Evolutionary conservation across 2,113 vertebrate species (phyloP), one percentile per base, ranked within the genome.

Genomic region (Amblyopsis rosae): DNA sequence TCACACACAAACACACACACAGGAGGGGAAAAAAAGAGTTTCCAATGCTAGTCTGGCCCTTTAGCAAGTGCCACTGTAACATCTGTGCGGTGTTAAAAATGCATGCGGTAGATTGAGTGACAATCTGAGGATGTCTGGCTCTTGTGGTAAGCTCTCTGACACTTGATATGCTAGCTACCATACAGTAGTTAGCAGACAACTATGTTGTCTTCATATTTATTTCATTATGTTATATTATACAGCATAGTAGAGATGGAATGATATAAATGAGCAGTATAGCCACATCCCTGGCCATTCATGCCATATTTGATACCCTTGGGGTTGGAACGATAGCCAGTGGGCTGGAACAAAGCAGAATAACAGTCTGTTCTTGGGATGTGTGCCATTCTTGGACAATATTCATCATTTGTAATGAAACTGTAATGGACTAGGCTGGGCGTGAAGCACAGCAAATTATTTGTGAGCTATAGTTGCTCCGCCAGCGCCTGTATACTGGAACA

Each of bases 111-210:
- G 72, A 0, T 54, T 47, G 60, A 33, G 26, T 10, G 17, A 46
- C 73, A 49, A 69, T 1, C 46, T 9, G 58, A n/a, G 1, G 62
- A 59, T 53, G 61, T 69, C 45, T 70, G 55, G 61, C 19, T 12
- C 55, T 48, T 35, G 26, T 65, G 50, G 62, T 6, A 49, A 66
- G 60, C 62, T 15, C 9, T 63, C 41, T 68, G 67, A 79, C 53
- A 75, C 62, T 59, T 12, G 46, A 75, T 71, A 54, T 54, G 26
- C 19, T 72, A 7, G 0, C 47, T 46, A 16, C 53, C 56, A 12
- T 64, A n/a, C 61, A 65, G 55, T 65, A 73, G 33, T 60, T 19
- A 26, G 65, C 54, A 35, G 50, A 12, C 67, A 33, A 26, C 47
- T 12, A n/a, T 64, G 53, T 46, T 12, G 0, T 26, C 15, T 59